Base-by-base conservation (phyloP, 1,140 invertebrate genomes). In the Muscidifurax raptorellus region DNA sequence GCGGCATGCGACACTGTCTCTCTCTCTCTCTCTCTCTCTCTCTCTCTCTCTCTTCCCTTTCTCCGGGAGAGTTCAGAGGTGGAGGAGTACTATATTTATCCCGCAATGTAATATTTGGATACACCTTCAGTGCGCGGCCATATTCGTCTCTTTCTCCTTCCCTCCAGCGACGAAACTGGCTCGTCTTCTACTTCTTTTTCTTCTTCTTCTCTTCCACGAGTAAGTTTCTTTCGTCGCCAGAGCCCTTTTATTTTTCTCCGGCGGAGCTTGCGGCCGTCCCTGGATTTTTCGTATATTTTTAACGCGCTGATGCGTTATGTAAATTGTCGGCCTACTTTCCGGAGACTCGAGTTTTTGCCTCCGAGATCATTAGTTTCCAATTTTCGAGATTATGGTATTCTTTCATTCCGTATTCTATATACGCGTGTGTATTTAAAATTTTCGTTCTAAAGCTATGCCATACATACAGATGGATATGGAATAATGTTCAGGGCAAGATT, bases 91-190 rank as follows among this genome's bases (percentile, higher is more conserved):
- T 90, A 89, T 90, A 90, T 90, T 90, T 89, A 89, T 89, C 88
- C 79, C 75, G 86, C 86, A 87, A 87, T 87, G 88, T 87, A 90
- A 90, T 89, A 88, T 90, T 90, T 88, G 87, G 89, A 86, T 88
- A 85, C 86, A 87, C 87, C 86, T 86, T 86, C 86, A 66, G 85
- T 80, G 75, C 69, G 82, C 80, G 67, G 80, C 77, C 84, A 85
- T 84, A 86, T 88, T 87, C 85, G 84, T 88, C 84, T 83, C 78
- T 71, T 71, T 75, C 82, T 84, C 67, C 66, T 59, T 40, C 72
- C 79, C 87, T 84, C 83, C 82, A 28, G 30, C 84, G 76, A 66
- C 28, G 28, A 40, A 80, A 80, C 86, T 77, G 36, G 36, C 36
- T 40, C 36, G 36, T 40, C 36, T 85, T 83, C 52, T 40, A 40